phyloP scores from a whole-genome alignment of 2,797 vertebrate genomes.

The Garrulus glandarius region DNA sequence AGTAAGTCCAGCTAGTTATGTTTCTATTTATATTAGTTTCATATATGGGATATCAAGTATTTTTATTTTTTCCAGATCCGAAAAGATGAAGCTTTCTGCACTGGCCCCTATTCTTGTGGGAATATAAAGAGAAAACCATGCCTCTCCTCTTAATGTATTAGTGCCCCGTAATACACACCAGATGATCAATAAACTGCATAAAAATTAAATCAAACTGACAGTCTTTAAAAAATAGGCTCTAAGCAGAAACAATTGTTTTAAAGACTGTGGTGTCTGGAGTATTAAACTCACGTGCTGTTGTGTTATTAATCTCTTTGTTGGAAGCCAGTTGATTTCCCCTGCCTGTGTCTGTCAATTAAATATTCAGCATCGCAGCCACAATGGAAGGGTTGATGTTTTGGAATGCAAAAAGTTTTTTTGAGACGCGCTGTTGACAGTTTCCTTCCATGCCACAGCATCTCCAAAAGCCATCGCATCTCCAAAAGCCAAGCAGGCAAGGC shows the following conservation, averaged over 20 bases:
- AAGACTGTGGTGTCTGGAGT: slow-evolving; percentile 66
- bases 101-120: slow-evolving; percentile 56
- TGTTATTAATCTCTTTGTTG: slow-evolving; percentile 74
- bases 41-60: slow-evolving; percentile 13
- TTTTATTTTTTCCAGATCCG: slow-evolving; percentile 71
- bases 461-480: neutral
- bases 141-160: slow-evolving; percentile 66
- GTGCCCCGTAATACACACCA: slow-evolving; percentile 71
- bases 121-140: slow-evolving; percentile 68
- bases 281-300: slow-evolving; percentile 74
- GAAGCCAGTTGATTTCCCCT: slow-evolving; percentile 61
- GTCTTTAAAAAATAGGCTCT: slow-evolving; percentile 63
- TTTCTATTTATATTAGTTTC: slow-evolving; percentile 43
- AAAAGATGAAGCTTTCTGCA: slow-evolving; percentile 50
- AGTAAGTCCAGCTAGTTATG: slow-evolving; percentile 18
- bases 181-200: slow-evolving; percentile 73
- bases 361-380: slow-evolving; percentile 36
- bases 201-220: slow-evolving; percentile 77
- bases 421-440: slow-evolving; percentile 8
- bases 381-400: slow-evolving; percentile 27
- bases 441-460: neutral
- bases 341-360: slow-evolving; percentile 60
- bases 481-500: neutral
- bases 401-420: neutral
- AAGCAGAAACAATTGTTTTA: slow-evolving; percentile 71